These are phyloP conservation scores for Sebastes hopkinsi DNA, from an alignment of 2,797 vertebrate genomes.

Conservation along the genomic window DNA sequence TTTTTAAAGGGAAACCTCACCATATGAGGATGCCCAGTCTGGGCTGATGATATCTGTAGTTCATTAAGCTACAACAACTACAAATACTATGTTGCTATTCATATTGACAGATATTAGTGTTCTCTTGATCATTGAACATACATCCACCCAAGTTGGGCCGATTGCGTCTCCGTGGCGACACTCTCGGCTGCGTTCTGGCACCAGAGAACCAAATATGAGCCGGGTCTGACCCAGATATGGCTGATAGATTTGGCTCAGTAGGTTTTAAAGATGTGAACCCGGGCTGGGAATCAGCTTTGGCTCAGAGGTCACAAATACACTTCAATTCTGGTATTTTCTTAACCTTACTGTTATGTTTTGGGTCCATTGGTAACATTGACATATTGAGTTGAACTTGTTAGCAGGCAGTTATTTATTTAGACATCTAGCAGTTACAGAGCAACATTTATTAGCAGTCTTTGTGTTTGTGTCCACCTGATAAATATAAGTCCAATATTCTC, in stretches of 20 bases:
- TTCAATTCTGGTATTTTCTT: neutral
- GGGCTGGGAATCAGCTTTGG: neutral
- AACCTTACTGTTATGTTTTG: neutral
- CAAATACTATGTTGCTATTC: neutral
- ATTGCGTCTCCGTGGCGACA: neutral
- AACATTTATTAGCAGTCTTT: neutral
- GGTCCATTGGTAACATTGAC: neutral
- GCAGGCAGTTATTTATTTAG: neutral
- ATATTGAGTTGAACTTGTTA: neutral
- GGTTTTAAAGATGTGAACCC: neutral
- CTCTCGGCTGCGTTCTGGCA: too few relatives aligned
- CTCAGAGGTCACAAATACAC: neutral
- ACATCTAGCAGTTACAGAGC: neutral
- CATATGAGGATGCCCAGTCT: neutral
- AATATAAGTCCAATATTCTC: neutral
- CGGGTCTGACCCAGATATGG: neutral
- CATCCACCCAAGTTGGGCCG: neutral
- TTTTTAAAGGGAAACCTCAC: slow-evolving; percentile 34
- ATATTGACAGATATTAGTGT: neutral
- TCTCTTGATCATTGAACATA: neutral
- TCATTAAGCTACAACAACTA: slow-evolving; percentile 11
- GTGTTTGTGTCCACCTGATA: neutral
- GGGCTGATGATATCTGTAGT: slow-evolving; percentile 37
- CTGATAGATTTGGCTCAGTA: neutral
- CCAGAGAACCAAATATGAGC: too few relatives aligned